Base-by-base conservation (phyloP, 2,797 vertebrate genomes). In the Arrhamphus sclerolepis region DNA sequence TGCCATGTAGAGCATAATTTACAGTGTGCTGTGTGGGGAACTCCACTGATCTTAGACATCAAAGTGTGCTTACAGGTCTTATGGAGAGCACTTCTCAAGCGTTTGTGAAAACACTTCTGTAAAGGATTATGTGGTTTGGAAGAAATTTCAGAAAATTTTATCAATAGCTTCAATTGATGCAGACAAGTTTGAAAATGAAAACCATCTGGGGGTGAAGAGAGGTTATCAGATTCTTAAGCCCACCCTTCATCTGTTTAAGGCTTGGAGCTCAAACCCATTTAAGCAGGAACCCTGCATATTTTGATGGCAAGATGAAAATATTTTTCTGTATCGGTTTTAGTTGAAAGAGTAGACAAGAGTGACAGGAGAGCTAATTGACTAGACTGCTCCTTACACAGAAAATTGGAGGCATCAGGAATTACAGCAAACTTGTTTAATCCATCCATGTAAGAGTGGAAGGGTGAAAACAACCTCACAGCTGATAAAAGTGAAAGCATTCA, bases 131-230 rank as follows among this genome's bases (percentile, higher is more conserved):
- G 46, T 20, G 31, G 61, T 20, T 56, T 28, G 17, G 46, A 42
- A 21, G 46, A 53, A 62, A 43, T 56, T 43, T 54, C 17, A 31
- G 18, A 31, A 44, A 44, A n/a, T 43, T 20, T 13, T 3, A 38
- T 38, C 9, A 54, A 59, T 20, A 24, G 34, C 50, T 46, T 58
- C 8, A 28, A 31, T 34, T 53, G 64, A 59, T 34, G 49, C 62
- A 56, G 50, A 55, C 14, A 47, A 40, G 49, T 22, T 38, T 11
- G 43, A 54, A 57, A 60, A 76, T 62, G 21, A 72, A 48, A 56
- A 52, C 31, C 49, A 17, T 14, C 40, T 58, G 70, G 20, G 2
- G 20, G 22, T 18, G 26, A 53, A 34, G 53, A 9, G 29, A 55
- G 10, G 42, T 66, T 56, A 54, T 42, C 49, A 26, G 19, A 63